Evolutionary conservation across 2,888 invertebrate species (phyloP), one percentile per base, ranked within the genome.

Genomic region (Dynastes hyllus): DNA sequence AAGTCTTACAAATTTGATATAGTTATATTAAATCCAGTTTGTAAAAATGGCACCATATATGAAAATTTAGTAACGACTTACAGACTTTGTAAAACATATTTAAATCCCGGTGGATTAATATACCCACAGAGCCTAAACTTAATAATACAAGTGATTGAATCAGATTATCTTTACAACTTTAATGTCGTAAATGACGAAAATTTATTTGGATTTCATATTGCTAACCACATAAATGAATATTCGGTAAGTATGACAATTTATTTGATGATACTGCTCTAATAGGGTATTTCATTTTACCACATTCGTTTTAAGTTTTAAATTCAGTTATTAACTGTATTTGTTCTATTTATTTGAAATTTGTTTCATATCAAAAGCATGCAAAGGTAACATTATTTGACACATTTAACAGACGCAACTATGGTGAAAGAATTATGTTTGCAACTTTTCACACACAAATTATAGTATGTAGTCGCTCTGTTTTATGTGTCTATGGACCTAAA

Each of bases 181-280:
- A 92, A 92, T 83, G 89, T 88, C 79, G 90, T 94, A 0, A 88
- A 90, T 82, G 92, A 93, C 85, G 87, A 87, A 40, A 92, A 93
- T 87, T 88, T 92, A 1, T 90, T 90, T 77, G 88, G 89, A 67
- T 92, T 91, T 82, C 89, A 88, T 81, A 90, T 94, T 78, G 91
- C 91, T 2, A 86, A 89, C 65, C 89, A 90, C 80, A 90, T 94
- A 55, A 93, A 94, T 83, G 88, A 90, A 82, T 94, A 91, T 86
- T 89, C 91, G 85, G 93, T 93, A 79, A 87, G 86, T 83, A 58
- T 66, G 5, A 16, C 16, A 1, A 40, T 51, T n/a, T 50, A 9
- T 45, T 45, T 45, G 11, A 45, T 9, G 9, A 45, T 45, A 2
- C 45, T 11, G 11, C 8, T 45, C 1, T 45, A 22, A 22, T 22